These are phyloP conservation scores for Pseudomugil gertrudae DNA, from an alignment of 2,797 vertebrate genomes.

Conservation along the genomic window DNA sequence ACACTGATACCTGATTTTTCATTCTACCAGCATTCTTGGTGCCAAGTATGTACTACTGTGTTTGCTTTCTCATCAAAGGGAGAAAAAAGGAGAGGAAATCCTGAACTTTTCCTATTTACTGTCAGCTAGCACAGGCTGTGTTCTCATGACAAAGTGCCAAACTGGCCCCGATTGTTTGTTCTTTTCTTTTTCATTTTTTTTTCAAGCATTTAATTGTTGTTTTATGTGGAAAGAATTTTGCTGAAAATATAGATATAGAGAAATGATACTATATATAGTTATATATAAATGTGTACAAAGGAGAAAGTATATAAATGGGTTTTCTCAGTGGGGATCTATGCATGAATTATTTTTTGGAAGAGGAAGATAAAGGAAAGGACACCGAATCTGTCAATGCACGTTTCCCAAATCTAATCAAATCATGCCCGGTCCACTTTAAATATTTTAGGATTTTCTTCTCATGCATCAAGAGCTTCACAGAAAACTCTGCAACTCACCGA, in stretches of 20 bases:
- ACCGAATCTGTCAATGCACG: slow-evolving; percentile 73
- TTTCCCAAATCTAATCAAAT: slow-evolving; percentile 70
- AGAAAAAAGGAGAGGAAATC: slow-evolving; percentile 53
- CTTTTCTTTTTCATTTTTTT: slow-evolving; percentile 44
- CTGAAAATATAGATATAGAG: slow-evolving; percentile 82
- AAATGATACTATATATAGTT: slow-evolving; percentile 84
- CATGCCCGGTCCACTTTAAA: slow-evolving; percentile 44
- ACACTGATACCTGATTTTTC: slow-evolving; percentile 68
- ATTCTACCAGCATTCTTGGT: slow-evolving; percentile 83
- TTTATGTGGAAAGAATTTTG: slow-evolving; percentile 74
- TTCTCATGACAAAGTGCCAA: slow-evolving; percentile 81
- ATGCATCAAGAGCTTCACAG: slow-evolving; percentile 23
- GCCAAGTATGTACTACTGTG: slow-evolving; percentile 77
- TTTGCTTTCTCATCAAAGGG: slow-evolving; percentile 67
- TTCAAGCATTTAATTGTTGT: slow-evolving; percentile 65
- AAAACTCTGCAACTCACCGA: slow-evolving; percentile 22
- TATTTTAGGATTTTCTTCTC: slow-evolving; percentile 40
- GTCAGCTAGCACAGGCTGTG: slow-evolving; percentile 67
- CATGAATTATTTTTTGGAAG: slow-evolving; percentile 84
- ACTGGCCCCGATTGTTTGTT: slow-evolving; percentile 73
- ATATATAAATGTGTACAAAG: slow-evolving; percentile 84
- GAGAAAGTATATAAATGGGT: slow-evolving; percentile 82
- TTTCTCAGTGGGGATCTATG: slow-evolving; percentile 84
- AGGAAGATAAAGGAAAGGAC: slow-evolving; percentile 53
- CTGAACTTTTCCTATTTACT: slow-evolving; percentile 57